Evolutionary conservation across 2,113 vertebrate species (phyloP).

Genomic region (Phoxinus phoxinus): DNA sequence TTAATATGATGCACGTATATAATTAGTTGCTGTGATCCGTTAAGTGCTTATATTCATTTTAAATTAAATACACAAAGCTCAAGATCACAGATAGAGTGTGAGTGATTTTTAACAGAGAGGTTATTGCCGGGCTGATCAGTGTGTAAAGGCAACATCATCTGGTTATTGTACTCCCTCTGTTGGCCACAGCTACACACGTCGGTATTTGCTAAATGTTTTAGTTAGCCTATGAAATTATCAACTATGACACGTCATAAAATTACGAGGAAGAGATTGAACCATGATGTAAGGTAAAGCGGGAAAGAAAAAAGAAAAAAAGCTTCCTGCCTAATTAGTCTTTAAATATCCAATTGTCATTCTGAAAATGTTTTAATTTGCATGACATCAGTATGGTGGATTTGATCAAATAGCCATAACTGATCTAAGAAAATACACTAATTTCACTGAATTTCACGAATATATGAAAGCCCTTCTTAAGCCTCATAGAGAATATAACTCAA

Average conservation of each 20-base stretch:
- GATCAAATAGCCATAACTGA: background rate
- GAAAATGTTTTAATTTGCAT: background rate
- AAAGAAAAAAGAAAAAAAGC: background rate
- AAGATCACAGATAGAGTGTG: background rate
- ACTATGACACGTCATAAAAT: background rate
- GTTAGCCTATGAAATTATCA: background rate
- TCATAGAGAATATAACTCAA: background rate
- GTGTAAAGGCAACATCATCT: slow-evolving; percentile 17
- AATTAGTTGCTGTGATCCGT: background rate
- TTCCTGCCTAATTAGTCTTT: background rate
- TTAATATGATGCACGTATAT: background rate
- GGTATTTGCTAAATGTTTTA: background rate
- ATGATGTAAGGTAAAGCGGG: background rate
- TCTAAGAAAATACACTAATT: background rate
- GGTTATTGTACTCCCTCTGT: slow-evolving; percentile 57
- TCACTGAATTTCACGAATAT: background rate
- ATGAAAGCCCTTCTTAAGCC: background rate
- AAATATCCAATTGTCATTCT: background rate
- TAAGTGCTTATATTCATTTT: background rate
- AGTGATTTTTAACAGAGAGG: background rate
- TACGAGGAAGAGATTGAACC: background rate
- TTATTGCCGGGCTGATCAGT: background rate
- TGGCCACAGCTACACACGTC: slow-evolving; percentile 31
- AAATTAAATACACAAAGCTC: background rate
- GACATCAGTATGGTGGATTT: too few relatives aligned